These are phyloP conservation scores for Meandrusa payeni DNA, from an alignment of 2,888 invertebrate species.

Conservation along the genomic window DNA sequence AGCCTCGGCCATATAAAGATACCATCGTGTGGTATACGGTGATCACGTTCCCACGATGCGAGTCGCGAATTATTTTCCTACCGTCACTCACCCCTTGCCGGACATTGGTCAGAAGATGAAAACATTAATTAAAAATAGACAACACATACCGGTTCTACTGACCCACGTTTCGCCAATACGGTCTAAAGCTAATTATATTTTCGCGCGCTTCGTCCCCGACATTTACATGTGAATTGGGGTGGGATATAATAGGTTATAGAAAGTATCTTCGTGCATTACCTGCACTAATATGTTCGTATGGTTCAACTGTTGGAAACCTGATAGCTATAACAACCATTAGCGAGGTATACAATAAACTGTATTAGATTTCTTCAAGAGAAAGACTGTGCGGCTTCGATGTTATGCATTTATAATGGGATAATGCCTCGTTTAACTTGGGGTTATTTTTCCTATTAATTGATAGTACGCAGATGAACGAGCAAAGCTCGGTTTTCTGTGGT, in stretches of 20 bases:
- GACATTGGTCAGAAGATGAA: conserved; percentile 71
- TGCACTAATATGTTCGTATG: conserved; percentile 40
- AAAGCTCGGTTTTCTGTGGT: too few species aligned
- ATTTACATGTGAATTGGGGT: conserved; percentile 75
- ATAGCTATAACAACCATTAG: conserved; percentile 71
- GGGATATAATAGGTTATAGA: conserved; percentile 59
- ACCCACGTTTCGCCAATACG: conserved; percentile 44
- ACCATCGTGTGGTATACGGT: conserved; percentile 50
- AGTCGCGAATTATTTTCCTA: conserved; percentile 65
- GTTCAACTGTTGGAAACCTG: conserved; percentile 65
- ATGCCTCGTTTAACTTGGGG: too few species aligned
- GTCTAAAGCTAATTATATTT: conserved; percentile 77
- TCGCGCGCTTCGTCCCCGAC: conserved; percentile 70
- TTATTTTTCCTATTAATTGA: too few species aligned
- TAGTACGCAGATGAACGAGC: too few species aligned
- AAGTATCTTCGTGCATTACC: conserved; percentile 47
- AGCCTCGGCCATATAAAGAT: conserved; percentile 67
- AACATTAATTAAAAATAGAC: conserved; percentile 75
- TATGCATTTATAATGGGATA: too few species aligned
- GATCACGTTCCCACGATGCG: conserved; percentile 64
- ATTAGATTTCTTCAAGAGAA: conserved; percentile 11
- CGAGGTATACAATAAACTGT: conserved; percentile 5
- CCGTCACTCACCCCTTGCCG: conserved; percentile 47
- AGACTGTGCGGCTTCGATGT: conserved; percentile 2
- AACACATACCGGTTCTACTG: conserved; percentile 62